Evolutionary conservation across 37 sponge, comb jelly and placozoan genomes (phyloP).

Genomic region (Axinella damicornis): DNA sequence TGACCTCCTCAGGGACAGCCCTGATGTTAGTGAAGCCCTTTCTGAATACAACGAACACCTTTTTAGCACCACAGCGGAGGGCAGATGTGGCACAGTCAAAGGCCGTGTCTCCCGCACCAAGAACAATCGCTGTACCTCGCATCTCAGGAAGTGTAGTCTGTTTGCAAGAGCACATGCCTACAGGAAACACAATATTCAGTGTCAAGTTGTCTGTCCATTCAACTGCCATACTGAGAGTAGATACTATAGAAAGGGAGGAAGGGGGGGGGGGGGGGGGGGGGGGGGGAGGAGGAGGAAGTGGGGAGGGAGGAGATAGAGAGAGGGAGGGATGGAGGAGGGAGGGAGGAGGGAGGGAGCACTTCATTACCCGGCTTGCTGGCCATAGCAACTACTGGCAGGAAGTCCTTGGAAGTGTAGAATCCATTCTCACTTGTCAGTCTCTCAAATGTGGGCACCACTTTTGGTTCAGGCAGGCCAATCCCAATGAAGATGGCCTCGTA

Average conservation of each 20-base stretch:
- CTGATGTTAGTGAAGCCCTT: conserved; percentile 97
- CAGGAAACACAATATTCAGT: background rate
- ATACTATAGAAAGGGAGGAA: no score
- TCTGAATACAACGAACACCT: conserved; percentile 90
- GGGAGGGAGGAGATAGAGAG: background rate
- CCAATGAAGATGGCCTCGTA: conserved; percentile 93
- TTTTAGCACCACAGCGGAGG: conserved; percentile 91
- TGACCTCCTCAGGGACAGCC: conserved; percentile 96
- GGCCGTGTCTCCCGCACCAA: conserved; percentile 95
- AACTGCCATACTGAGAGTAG: no score
- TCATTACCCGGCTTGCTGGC: conserved; percentile 92
- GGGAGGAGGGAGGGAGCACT: background rate
- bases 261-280: background rate
- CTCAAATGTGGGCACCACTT: conserved; percentile 70
- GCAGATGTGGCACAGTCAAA: conserved; percentile 98
- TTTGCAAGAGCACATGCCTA: conserved; percentile 91
- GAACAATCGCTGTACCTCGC: conserved; percentile 83
- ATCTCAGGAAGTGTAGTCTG: conserved; percentile 67
- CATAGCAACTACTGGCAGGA: conserved; percentile 77
- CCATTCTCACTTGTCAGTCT: conserved; percentile 69
- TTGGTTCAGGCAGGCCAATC: conserved; percentile 91
- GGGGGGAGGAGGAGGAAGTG: conserved; percentile 11
- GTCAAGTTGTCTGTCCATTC: background rate
- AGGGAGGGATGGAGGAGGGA: background rate
- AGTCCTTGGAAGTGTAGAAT: conserved; percentile 94